Base-by-base conservation (phyloP, 2,888 invertebrate species). In the Rhagonycha lutea region DNA sequence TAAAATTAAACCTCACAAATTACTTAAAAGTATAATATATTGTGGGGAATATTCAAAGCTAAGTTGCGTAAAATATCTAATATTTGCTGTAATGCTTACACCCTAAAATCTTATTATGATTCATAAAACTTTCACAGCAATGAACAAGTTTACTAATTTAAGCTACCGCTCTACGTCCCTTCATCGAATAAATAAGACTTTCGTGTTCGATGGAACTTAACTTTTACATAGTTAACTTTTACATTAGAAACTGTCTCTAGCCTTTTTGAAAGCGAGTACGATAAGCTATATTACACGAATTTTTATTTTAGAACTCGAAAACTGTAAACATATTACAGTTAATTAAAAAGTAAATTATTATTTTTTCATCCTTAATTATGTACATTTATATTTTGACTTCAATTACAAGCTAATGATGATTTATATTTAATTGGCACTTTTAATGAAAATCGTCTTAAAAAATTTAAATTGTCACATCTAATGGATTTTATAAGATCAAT, bases 121-220 rank as follows among this genome's bases (percentile, higher is more conserved):
- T 75, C 75, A 75, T 75, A 69, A 75, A 75, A 75, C 63, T 75
- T 75, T 75, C 69, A 72, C 71, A 47, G 75, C 75, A 75, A 75
- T 75, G 75, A 75, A 72, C 72, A 72, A 71, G 72, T 75, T 72
- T 63, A 69, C 75, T 75, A 75, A 75, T 75, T 75, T 75, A 75
- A 68, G 61, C 69, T 72, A 11, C 69, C 61, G n/a, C 71, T 24
- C 68, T 65, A 65, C 68, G 28, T 65, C 63, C 23, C 67, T 68
- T 47, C 61, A n/a, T 11, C 23, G 61, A 71, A 71, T 68, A 75
- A 75, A 75, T 72, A 71, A 68, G 63, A 68, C 28, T 47, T 62
- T 69, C 47, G 70, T 68, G 60, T 62, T 62, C 24, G 63, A 65
- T 65, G 63, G 26, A 65, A 65, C 63, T 18, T 65, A 65, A 65